Base-by-base conservation (phyloP, 2,113 vertebrate species). In the Penelope pileata region DNA sequence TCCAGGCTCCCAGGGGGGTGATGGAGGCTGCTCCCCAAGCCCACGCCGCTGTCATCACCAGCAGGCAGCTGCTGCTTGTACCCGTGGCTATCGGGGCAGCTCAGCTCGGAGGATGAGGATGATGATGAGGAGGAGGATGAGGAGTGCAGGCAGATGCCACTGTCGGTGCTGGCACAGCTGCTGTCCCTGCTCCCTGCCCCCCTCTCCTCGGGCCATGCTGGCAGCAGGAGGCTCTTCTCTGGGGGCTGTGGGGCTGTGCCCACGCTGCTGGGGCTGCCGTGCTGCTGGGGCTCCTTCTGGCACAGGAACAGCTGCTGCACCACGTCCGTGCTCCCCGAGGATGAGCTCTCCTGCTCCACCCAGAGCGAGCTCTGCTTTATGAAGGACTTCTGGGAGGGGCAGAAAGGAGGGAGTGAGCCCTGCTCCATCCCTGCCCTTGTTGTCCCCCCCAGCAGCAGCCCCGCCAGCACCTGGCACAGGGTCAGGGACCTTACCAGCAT, bases 401-500 rank as follows among this genome's bases (percentile, higher is more conserved):
- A 42, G 21, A 17, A 23, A 38, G 48, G 74, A 40, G 10, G 1
- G 12, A 32, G 12, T 76, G 66, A 82, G 91, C 60, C 1, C 0
- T 3, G 86, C 64, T 45, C 12, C 2, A 0, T 19, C 59, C 36
- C 50, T 30, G 17, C 27, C 2, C 3, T 4, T 10, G 12, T 32
- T 7, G 9, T 24, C 50, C 22, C 38, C 54, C 45, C 34, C 43
- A 19, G 5, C 12, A 6, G 1, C 59, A 51, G 4, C 50, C 56
- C 16, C 1, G 27, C 27, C 45, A 14, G 27, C 36, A 4, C 7
- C n/a, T n/a, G n/a, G n/a, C n/a, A n/a, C n/a, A n/a, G n/a, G n/a
- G n/a, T n/a, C n/a, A n/a, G n/a, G n/a, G n/a, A n/a, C 0, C 98
- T 98, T 81, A 98, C 98, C 98, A 98, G 94, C 34, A 93, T 96